Conservation (phyloP, 37 sponge, comb jelly and placozoan genomes). For the Hexactinellida sp. region DNA sequence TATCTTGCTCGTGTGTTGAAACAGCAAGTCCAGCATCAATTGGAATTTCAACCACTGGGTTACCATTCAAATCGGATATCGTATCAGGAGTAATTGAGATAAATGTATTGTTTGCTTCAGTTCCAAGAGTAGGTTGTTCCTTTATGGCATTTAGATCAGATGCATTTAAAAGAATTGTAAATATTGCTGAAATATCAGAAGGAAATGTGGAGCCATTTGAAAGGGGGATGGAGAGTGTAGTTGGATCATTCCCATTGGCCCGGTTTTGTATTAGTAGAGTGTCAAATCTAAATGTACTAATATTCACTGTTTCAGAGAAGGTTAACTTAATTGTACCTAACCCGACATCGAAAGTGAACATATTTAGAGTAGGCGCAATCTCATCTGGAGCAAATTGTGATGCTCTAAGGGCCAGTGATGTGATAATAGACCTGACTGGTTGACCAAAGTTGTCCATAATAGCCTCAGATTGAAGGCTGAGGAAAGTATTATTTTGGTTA, state of each 20-base stretch:
- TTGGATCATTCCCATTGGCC: constrained; percentile 16
- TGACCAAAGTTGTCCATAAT: constrained; percentile 49
- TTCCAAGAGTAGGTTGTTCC: constrained; percentile 26
- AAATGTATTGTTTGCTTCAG: constrained; percentile 23
- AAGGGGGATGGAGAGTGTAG: constrained; percentile 16
- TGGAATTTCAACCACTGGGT: constrained; percentile 28
- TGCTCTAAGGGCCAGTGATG: constrained; percentile 30
- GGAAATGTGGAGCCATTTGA: constrained; percentile 13
- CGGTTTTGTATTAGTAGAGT: background rate
- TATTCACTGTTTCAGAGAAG: constrained; percentile 65
- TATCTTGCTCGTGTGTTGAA: constrained; percentile 31
- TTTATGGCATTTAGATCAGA: constrained; percentile 66
- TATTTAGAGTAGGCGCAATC: constrained; percentile 41
- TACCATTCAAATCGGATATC: constrained; percentile 44
- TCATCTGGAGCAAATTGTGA: constrained; percentile 41
- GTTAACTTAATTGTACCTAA: constrained; percentile 36
- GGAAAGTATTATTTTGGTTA: constrained; percentile 22
- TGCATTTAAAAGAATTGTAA: constrained; percentile 35
- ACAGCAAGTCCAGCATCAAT: constrained; percentile 34
- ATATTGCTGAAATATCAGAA: background rate
- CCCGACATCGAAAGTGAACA: constrained; percentile 45
- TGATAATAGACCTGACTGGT: constrained; percentile 32
- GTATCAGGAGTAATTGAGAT: constrained; percentile 35
- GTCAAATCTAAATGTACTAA: constrained; percentile 24
- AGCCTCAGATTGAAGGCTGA: constrained; percentile 36